phyloP scores from a whole-genome alignment of 2,113 vertebrate genomes.

The Laterallus jamaicensis region DNA sequence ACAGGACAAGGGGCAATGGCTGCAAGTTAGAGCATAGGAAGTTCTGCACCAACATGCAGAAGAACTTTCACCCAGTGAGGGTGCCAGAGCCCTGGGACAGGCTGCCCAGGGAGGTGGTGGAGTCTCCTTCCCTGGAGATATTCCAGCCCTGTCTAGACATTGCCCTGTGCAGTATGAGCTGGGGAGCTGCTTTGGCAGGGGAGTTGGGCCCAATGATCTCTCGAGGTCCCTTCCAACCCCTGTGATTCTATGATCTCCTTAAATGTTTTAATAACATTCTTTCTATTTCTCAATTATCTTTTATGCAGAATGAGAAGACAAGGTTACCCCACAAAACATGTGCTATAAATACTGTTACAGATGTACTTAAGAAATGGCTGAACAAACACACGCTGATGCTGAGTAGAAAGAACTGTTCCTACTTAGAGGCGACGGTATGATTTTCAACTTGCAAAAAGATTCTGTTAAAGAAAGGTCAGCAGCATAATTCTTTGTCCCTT shows the following conservation, averaged over 20 bases:
- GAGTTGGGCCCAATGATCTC: no score
- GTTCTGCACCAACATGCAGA: no score
- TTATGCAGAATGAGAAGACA: background rate
- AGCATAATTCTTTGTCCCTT: conserved; percentile 52
- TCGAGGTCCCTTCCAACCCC: no score
- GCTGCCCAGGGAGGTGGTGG: no score
- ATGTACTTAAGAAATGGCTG: background rate
- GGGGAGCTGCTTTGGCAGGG: no score
- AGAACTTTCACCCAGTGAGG: no score
- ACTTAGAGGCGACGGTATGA: background rate
- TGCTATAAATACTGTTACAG: background rate
- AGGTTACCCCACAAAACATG: background rate
- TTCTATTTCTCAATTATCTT: background rate
- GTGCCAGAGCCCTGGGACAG: no score
- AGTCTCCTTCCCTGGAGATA: no score
- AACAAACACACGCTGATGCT: background rate
- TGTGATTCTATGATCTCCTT: background rate
- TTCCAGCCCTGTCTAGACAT: no score
- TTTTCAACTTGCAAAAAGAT: background rate
- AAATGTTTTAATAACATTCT: background rate
- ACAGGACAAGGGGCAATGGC: no score
- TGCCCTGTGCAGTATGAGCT: no score
- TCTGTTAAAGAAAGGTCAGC: conserved; percentile 69
- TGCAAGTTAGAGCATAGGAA: no score
- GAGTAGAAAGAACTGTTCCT: background rate